Base-by-base conservation (phyloP, 2,888 invertebrate species). In the Antheraea yamamai region DNA sequence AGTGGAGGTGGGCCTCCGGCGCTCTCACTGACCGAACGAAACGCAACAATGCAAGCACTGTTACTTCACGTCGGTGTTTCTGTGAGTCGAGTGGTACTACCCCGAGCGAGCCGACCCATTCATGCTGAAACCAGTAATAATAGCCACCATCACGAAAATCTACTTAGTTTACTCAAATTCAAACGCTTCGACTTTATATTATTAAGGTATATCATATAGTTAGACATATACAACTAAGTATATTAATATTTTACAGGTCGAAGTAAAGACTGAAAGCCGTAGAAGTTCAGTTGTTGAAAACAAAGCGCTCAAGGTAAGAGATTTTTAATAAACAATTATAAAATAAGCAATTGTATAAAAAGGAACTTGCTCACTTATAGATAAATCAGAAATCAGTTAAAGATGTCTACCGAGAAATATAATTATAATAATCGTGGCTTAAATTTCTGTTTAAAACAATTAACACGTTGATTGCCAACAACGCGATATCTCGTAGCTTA, bases 231-330 rank as follows among this genome's bases (percentile, higher is more conserved):
- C 16, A 58, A 14, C 23, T 64, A 4, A 55, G 20, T 35, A 76
- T 74, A 74, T 72, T 76, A 73, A 73, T 77, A 77, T 78, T 75
- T 66, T 80, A 26, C 79, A 92, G 92, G 85, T 87, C 77, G 92
- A 93, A 84, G 80, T 81, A 58, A 91, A 88, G 76, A 82, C 88
- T 55, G 93, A 93, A 77, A 95, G 95, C 80, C 87, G 95, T 77
- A 90, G 91, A 78, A 91, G 94, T 82, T 95, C 95, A 18, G 82
- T 91, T 64, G 85, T 92, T 73, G 94, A 95, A 83, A 91, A 90
- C 81, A 94, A 93, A 81, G 89, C 89, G 74, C 81, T 92, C 77
- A 94, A 94, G 91, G 94, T 93, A 85, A 85, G 79, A 73, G 47
- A 39, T 39, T 70, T 39, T n/a, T 70, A 20, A 20, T 20, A 55